phyloP scores from a whole-genome alignment of 2,888 invertebrate genomes.

The Scelioninae gen. 2 region DNA sequence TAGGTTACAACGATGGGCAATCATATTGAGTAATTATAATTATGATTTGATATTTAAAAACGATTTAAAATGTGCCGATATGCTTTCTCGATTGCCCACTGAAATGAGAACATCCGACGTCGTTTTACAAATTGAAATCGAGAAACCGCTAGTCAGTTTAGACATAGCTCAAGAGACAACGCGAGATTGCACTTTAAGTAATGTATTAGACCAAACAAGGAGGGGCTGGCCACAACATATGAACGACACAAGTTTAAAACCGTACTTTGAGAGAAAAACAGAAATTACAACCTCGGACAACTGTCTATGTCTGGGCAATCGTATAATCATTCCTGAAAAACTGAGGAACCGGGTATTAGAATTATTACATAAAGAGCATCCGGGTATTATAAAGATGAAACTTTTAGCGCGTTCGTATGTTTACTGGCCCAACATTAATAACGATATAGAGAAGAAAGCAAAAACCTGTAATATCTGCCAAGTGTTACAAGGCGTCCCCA shows the following conservation, averaged over 20 bases:
- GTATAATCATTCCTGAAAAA: constrained; percentile 39
- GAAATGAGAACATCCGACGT: constrained; percentile 8
- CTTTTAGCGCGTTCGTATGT: constrained; percentile 62
- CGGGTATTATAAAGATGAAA: constrained; percentile 65
- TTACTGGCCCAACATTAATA: constrained; percentile 65
- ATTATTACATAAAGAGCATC: constrained; percentile 59
- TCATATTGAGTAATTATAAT: constrained; percentile 59
- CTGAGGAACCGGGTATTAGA: constrained; percentile 18
- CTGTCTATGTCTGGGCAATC: constrained; percentile 37
- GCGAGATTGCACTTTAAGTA: constrained; percentile 16
- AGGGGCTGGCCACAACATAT: constrained; percentile 44
- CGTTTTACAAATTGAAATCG: constrained; percentile 5
- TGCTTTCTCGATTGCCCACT: constrained; percentile 42
- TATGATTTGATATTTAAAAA: constrained; percentile 44
- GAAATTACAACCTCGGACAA: constrained; percentile 20
- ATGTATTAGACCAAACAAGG: constrained; percentile 52
- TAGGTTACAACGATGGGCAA: constrained; percentile 60
- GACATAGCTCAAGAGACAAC: constrained; percentile 36
- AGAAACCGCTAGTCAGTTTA: constrained; percentile 21
- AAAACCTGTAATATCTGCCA: constrained; percentile 42
- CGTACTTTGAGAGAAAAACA: constrained; percentile 30
- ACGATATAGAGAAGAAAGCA: constrained; percentile 61
- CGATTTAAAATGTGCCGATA: constrained; percentile 44
- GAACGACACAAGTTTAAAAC: constrained; percentile 27
- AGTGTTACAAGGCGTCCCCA: not conserved